Percentiles rank a stretch among this genome's conserved stretches.
Evolutionary conservation across 2,113 vertebrate genomes (phyloP).

Genomic region (Martes martes): DNA sequence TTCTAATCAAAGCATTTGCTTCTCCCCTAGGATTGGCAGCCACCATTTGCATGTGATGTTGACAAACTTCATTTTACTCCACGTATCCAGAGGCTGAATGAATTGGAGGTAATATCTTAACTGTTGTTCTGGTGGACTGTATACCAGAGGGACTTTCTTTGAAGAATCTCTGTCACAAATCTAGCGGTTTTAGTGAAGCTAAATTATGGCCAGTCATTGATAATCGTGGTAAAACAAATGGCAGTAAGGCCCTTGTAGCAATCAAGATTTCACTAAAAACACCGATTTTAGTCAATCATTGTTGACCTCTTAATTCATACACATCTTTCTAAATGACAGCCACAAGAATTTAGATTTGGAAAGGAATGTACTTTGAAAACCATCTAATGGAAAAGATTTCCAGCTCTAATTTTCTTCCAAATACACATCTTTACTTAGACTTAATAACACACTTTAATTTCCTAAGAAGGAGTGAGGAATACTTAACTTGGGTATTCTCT

Average conservation of each 20-base stretch:
- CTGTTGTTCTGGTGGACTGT: neutral
- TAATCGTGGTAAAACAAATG: neutral
- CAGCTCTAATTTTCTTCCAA: neutral
- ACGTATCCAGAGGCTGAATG: slow-evolving; percentile 97
- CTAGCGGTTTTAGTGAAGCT: neutral
- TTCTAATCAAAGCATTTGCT: slow-evolving; percentile 35
- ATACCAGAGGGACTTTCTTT: neutral
- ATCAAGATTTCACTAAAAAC: neutral
- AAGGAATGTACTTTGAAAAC: neutral
- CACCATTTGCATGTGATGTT: slow-evolving; percentile 97
- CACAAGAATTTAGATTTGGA: neutral
- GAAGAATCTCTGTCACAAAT: neutral
- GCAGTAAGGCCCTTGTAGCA: neutral
- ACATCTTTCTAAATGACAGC: neutral
- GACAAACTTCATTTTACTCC: slow-evolving; percentile 98
- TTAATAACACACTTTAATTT: neutral
- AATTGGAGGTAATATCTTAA: slow-evolving; percentile 90
- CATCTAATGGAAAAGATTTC: neutral
- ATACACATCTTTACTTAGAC: neutral
- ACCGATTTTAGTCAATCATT: neutral
- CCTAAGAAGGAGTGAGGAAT: neutral
- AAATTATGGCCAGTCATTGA: neutral
- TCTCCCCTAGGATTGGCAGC: slow-evolving; percentile 93
- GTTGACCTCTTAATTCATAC: neutral
- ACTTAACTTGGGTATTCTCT: neutral